A percentile compares a stretch with the other conserved stretches of the same genome.
These are phyloP conservation scores for Cryptosula pallasiana DNA, from an alignment of 2,888 invertebrate species.

Conservation along the genomic window DNA sequence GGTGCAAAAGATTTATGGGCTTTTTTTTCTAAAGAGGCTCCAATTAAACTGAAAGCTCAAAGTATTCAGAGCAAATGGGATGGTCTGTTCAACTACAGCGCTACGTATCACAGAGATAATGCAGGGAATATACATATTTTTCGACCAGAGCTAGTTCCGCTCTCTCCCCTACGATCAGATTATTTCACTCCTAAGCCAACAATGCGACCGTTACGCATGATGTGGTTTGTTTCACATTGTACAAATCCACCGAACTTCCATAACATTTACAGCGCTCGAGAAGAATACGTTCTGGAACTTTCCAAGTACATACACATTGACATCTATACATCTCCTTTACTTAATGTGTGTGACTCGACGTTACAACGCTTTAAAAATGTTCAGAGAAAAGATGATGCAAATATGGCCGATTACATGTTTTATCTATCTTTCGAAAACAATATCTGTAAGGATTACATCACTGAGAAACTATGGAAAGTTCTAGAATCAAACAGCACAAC, in stretches of 20 bases:
- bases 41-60: not conserved
- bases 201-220: not conserved
- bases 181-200: not conserved
- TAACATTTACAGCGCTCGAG: not conserved
- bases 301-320: not conserved
- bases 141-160: not conserved
- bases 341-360: no score
- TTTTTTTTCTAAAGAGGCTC: not conserved
- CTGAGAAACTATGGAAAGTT: not conserved
- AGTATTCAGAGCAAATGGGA: not conserved
- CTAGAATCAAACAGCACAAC: not conserved
- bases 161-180: not conserved
- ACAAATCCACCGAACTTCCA: not conserved
- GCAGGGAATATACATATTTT: not conserved
- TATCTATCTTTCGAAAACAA: not conserved
- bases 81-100: not conserved
- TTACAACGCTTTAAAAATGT: not conserved
- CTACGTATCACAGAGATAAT: not conserved
- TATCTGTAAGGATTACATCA: not conserved
- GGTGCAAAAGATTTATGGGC: not conserved
- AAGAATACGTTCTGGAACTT: not conserved
- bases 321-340: not conserved
- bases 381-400: not conserved
- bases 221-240: not conserved
- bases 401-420: not conserved